These are phyloP conservation scores for Arion vulgaris DNA, from an alignment of 1,140 invertebrate species.

Conservation along the genomic window DNA sequence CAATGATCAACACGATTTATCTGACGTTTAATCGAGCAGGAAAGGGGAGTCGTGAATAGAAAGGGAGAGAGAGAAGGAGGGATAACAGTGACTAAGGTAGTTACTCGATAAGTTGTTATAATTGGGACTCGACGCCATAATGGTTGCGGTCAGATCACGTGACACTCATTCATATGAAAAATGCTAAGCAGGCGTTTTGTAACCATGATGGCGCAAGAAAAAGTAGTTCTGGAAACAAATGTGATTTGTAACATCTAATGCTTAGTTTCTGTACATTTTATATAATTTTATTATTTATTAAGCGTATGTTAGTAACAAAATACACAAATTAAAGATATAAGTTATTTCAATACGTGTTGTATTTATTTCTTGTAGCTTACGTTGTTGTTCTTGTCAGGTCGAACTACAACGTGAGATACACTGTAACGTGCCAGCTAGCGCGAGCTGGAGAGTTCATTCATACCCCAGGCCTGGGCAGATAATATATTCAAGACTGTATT, in stretches of 20 bases:
- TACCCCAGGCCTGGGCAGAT: neutral
- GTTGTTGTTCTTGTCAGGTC: neutral
- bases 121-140: conserved; percentile 21
- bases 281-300: neutral
- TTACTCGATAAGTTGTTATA: conserved; percentile 14
- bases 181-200: conserved; percentile 31
- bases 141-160: conserved; percentile 33
- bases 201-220: neutral
- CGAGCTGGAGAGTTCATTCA: neutral
- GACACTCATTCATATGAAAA: conserved; percentile 37
- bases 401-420: neutral
- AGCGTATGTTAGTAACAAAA: neutral
- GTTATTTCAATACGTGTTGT: neutral
- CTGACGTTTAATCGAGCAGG: neutral
- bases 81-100: too few species aligned
- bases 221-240: conserved; percentile 14
- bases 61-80: neutral
- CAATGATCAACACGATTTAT: neutral
- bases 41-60: neutral
- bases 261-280: neutral
- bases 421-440: neutral
- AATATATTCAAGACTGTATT: conserved; percentile 11
- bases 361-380: neutral
- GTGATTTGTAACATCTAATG: neutral
- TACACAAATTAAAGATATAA: neutral